A percentile compares a stretch with the other conserved stretches of the same genome.
Conservation (phyloP, 2,888 invertebrate species). For the Nemapogon koenigi region DNA sequence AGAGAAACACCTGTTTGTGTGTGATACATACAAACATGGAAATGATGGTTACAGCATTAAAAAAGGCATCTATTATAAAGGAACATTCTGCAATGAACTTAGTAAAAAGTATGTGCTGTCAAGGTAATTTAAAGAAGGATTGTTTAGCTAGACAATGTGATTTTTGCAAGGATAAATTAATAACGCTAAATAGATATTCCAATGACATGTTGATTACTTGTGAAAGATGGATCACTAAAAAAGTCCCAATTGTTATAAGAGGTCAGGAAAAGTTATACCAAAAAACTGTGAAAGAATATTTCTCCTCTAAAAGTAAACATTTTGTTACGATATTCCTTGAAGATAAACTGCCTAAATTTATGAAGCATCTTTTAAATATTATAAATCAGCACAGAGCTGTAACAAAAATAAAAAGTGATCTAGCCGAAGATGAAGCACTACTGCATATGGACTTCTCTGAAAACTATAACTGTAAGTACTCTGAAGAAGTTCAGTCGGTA, state of each 20-base stretch:
- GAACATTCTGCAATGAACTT: not conserved
- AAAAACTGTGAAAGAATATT: not conserved
- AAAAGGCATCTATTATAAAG: not conserved
- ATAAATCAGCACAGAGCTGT: not conserved
- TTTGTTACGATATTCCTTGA: not conserved
- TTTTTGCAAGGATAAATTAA: not conserved
- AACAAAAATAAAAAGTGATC: not conserved
- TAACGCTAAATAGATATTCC: not conserved
- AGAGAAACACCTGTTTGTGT: not conserved
- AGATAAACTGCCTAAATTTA: not conserved
- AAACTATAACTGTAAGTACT: slow-evolving; percentile 17
- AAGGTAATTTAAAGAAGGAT: not conserved
- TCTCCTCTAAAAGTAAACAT: not conserved
- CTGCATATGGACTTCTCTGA: slow-evolving; percentile 16
- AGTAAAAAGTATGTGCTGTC: not conserved
- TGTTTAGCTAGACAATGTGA: not conserved
- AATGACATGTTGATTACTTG: not conserved
- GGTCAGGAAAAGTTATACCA: not conserved
- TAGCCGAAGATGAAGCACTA: slow-evolving; percentile 11
- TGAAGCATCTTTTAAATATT: not conserved
- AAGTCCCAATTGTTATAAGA: not conserved
- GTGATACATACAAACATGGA: not conserved
- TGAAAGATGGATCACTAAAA: not conserved
- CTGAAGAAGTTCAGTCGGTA: slow-evolving; percentile 17
- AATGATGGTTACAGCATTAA: not conserved